phyloP scores from a whole-genome alignment of 1,140 invertebrate species.

The Heliconius hewitsoni region DNA sequence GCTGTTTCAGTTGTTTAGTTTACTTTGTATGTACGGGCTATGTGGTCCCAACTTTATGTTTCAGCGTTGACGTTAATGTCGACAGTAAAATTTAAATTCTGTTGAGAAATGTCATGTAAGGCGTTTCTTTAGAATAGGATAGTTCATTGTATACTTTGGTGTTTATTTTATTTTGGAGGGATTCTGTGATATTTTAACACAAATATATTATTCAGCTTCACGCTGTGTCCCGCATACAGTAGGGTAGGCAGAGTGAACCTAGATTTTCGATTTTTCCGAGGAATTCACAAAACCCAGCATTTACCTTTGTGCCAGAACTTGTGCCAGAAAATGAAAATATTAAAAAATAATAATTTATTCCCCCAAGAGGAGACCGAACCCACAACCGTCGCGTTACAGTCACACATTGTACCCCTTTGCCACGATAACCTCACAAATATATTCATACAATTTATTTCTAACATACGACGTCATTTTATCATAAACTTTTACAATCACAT shows the following conservation, averaged over 20 bases:
- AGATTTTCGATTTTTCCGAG: too few species aligned
- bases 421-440: background rate
- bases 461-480: background rate
- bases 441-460: background rate
- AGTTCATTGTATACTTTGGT: background rate
- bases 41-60: constrained; percentile 32
- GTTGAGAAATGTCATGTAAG: constrained; percentile 23
- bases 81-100: constrained; percentile 27
- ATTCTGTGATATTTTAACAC: background rate
- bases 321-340: too few species aligned
- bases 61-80: constrained; percentile 25
- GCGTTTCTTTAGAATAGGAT: background rate
- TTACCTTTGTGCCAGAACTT: too few species aligned
- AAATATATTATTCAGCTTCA: too few species aligned
- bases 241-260: too few species aligned
- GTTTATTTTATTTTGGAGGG: background rate
- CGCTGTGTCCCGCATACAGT: too few species aligned
- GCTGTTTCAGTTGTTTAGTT: constrained; percentile 41
- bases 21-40: constrained; percentile 36
- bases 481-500: background rate
- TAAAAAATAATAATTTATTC: too few species aligned
- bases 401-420: too few species aligned
- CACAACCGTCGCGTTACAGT: too few species aligned
- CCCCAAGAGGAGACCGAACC: too few species aligned
- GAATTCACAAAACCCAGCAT: too few species aligned